Evolutionary conservation across 2,888 invertebrate genomes (phyloP).

Genomic region (Dryocosmus kuriphilus): DNA sequence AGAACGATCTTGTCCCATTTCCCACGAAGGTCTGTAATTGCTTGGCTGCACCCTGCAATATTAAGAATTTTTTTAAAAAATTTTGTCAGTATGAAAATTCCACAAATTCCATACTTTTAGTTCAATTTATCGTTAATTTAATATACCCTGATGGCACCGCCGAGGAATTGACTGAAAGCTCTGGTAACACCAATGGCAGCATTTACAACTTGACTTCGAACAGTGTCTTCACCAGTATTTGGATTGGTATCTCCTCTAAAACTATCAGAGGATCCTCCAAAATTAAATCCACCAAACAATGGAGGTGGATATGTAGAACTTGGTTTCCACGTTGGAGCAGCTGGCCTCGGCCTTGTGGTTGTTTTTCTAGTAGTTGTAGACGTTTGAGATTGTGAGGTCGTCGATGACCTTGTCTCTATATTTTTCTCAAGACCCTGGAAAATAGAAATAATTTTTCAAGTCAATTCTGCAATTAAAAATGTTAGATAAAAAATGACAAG

Average conservation of each 20-base stretch:
- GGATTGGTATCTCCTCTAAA: conserved; percentile 31
- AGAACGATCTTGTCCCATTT: conserved; percentile 67
- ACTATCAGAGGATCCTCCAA: conserved; percentile 57
- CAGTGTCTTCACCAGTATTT: conserved; percentile 58
- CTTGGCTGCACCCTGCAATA: conserved; percentile 85
- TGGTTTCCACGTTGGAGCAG: conserved; percentile 65
- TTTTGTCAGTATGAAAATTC: neutral
- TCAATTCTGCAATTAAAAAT: neutral
- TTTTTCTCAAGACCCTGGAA: conserved; percentile 44
- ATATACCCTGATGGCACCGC: conserved; percentile 86
- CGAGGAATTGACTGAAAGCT: conserved; percentile 88
- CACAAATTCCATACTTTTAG: neutral
- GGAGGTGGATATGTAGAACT: conserved; percentile 75
- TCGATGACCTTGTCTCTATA: conserved; percentile 39
- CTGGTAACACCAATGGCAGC: conserved; percentile 88
- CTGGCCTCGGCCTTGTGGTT: conserved; percentile 76
- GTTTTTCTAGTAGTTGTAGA: conserved; percentile 55
- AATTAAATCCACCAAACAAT: conserved; percentile 69
- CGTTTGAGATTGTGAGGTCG: conserved; percentile 52
- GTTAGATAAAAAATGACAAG: too few relatives aligned
- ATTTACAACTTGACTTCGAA: conserved; percentile 81
- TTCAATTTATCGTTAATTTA: neutral
- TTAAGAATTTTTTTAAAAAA: neutral
- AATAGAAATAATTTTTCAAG: neutral
- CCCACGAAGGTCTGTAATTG: conserved; percentile 84